Evolutionary conservation across 2,888 invertebrate species (phyloP).

Genomic region (Vannuccia rotundouncinata): DNA sequence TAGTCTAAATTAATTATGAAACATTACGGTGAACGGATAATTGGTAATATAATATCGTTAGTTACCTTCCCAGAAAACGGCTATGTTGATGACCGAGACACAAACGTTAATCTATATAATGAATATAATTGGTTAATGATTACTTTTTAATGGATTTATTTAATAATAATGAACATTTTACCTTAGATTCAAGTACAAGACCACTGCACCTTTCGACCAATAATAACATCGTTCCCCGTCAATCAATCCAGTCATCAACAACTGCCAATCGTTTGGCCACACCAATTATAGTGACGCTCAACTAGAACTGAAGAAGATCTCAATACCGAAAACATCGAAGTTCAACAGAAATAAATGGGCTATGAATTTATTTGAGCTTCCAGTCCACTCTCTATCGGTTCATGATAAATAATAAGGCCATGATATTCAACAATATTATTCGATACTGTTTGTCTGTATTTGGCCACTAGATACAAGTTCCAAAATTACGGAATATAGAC

Average conservation of each 20-base stretch:
- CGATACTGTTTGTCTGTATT: too few species aligned
- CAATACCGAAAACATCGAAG: neutral
- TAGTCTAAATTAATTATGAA: neutral
- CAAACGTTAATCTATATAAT: neutral
- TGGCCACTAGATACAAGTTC: too few species aligned
- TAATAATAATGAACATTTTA: neutral
- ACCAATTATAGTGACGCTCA: neutral
- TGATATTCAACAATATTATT: too few species aligned
- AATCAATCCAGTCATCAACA: constrained; percentile 17
- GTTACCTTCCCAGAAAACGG: neutral
- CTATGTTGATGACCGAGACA: neutral
- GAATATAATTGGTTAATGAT: neutral
- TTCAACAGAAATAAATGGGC: neutral
- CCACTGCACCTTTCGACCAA: neutral
- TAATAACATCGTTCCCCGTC: constrained; percentile 62
- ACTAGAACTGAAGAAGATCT: neutral
- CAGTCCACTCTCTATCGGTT: too few species aligned
- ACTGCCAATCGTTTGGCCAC: neutral
- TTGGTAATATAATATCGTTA: neutral
- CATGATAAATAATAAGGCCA: too few species aligned
- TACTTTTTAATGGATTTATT: neutral
- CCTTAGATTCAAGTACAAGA: neutral
- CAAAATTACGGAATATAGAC: too few species aligned
- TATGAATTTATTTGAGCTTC: neutral
- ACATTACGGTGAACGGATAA: neutral